Percentiles rank a stretch among this genome's conserved stretches.
These are phyloP conservation scores for Pteronotus mesoamericanus DNA, from an alignment of 2,797 vertebrate genomes.

Conservation along the genomic window DNA sequence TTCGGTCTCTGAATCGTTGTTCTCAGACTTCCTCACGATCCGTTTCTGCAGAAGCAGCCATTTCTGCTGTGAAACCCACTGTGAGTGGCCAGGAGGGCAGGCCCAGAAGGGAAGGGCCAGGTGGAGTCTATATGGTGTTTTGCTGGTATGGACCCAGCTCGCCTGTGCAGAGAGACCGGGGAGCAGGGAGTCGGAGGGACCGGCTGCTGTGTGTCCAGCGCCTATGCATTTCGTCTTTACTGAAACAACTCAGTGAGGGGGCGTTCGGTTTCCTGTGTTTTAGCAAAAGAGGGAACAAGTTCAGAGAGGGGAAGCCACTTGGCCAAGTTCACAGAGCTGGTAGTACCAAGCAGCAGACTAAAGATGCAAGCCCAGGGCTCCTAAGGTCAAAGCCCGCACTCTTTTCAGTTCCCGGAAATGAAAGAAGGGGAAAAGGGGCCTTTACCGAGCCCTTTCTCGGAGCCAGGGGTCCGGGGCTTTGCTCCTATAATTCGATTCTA, in stretches of 20 bases:
- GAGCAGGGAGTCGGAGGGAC: accelerated
- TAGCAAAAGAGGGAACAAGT: neutral
- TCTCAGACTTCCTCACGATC: neutral
- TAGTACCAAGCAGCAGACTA: neutral
- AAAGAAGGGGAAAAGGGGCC: neutral
- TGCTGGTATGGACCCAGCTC: neutral
- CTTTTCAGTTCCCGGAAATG: neutral
- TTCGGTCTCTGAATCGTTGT: neutral
- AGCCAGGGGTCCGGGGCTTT: neutral
- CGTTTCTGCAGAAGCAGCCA: neutral
- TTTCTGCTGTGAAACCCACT: neutral
- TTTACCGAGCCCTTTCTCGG: neutral
- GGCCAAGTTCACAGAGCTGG: neutral
- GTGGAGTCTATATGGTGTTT: neutral
- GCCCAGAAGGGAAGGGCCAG: neutral
- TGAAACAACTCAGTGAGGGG: neutral
- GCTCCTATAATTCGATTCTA: neutral
- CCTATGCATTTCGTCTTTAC: neutral
- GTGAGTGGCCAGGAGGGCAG: neutral
- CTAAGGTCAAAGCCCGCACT: neutral
- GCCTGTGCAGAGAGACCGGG: neutral
- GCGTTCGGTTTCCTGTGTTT: neutral
- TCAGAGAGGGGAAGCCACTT: neutral
- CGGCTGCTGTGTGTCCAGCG: accelerated
- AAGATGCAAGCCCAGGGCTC: neutral